These are phyloP conservation scores for Nineta flava DNA, from an alignment of 2,888 invertebrate species.

Conservation along the genomic window DNA sequence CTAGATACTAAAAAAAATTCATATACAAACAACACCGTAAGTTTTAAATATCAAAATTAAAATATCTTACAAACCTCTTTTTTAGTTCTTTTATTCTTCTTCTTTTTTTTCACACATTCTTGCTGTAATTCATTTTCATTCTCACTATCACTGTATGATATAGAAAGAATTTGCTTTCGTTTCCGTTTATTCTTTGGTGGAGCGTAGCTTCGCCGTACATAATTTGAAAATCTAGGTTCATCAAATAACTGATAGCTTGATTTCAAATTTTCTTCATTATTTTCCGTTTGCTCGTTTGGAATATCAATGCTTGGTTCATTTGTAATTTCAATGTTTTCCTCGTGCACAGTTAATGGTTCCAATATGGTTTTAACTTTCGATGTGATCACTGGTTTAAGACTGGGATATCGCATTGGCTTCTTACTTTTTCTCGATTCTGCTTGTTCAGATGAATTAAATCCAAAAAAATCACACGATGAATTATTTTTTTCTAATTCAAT, in stretches of 20 bases:
- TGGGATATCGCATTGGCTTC: neutral
- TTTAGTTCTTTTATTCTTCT: neutral
- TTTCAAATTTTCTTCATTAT: no score
- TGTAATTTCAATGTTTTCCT: neutral
- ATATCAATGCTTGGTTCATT: neutral
- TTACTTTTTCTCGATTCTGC: neutral
- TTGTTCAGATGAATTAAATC: neutral
- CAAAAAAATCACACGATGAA: neutral
- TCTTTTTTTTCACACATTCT: neutral
- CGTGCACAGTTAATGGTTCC: neutral
- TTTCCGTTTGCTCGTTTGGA: no score
- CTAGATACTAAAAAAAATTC: no score
- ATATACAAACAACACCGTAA: no score
- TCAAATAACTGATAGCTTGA: neutral
- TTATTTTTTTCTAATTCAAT: neutral
- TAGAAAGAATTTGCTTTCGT: neutral
- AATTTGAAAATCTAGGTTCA: neutral
- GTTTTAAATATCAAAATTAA: no score
- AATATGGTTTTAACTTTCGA: no score
- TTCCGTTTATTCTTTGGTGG: neutral
- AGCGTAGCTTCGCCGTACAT: neutral
- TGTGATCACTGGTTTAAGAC: neutral
- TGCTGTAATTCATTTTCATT: neutral
- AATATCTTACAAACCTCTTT: neutral
- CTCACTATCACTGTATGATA: neutral